Base-by-base conservation (phyloP, 2,797 vertebrate genomes). In the Acanthurus tractus region DNA sequence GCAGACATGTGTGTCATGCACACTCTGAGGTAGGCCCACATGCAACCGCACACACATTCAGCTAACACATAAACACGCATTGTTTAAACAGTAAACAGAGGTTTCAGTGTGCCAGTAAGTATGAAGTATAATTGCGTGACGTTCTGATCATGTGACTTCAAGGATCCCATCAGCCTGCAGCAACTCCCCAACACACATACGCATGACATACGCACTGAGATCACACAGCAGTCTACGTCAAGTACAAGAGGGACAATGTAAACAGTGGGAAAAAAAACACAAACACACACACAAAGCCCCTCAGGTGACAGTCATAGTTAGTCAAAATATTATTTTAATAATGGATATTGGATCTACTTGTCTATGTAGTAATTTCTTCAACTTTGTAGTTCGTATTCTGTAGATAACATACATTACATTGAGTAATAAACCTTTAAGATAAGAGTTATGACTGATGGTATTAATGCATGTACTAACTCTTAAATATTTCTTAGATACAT, bases 121-220 rank as follows among this genome's bases (percentile, higher is more conserved):
- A 46, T 20, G 75, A 36, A 53, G 40, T 42, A 49, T 55, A 38
- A 63, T 56, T 55, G 44, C 66, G 49, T 62, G 64, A 40, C 66
- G 59, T 44, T 71, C 15, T 38, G 64, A 38, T 64, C 69, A 79
- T 84, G 66, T 85, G 79, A 78, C 55, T 34, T 50, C 4, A 23
- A 67, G 38, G 17, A 67, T 52, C 59, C 73, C 55, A 64, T 75
- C 53, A 68, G 40, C 15, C n/a, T 3, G 57, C 22, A 45, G 40
- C 0, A 44, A 15, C 48, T 18, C 18, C 38, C 53, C 23, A 42
- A 40, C 58, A 11, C 20, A 22, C 36, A 22, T 13, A 44, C 29
- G 40, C 42, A 23, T 52, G 49, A 25, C 29, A 22, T 34, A 15
- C 40, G 40, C 40, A 34, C 48, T 38, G 7, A 56, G 18, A 44